phyloP scores from a whole-genome alignment of 2,113 vertebrate species.

The Nothoprocta perdicaria region DNA sequence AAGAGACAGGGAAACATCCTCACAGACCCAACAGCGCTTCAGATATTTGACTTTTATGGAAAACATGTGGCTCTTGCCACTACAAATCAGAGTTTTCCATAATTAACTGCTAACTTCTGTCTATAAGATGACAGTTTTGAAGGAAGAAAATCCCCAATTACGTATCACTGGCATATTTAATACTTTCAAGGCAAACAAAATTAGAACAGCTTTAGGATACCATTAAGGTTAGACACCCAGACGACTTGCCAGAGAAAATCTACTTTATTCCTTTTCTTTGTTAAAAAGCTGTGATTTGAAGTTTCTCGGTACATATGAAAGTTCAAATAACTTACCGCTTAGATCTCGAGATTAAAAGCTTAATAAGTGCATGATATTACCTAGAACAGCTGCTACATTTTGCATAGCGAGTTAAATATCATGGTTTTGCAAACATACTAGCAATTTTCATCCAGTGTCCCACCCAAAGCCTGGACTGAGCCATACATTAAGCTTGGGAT shows the following conservation, averaged over 20 bases:
- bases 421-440: background rate
- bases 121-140: background rate
- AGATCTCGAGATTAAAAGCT: background rate
- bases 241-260: background rate
- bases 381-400: background rate
- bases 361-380: background rate
- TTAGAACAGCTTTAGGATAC: background rate
- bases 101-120: background rate
- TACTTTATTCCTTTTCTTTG: background rate
- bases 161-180: background rate
- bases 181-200: background rate
- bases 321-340: background rate
- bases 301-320: background rate
- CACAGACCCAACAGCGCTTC: background rate
- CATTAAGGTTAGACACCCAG: background rate
- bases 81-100: background rate
- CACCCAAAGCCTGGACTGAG: background rate
- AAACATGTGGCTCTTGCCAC: background rate
- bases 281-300: background rate
- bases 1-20: background rate
- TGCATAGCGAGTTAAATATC: background rate
- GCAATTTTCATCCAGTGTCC: background rate
- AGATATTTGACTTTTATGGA: background rate
- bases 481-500: background rate
- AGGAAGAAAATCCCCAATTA: background rate